Evolutionary conservation across 2,888 invertebrate species (phyloP).

Genomic region (Girardia tigrina): DNA sequence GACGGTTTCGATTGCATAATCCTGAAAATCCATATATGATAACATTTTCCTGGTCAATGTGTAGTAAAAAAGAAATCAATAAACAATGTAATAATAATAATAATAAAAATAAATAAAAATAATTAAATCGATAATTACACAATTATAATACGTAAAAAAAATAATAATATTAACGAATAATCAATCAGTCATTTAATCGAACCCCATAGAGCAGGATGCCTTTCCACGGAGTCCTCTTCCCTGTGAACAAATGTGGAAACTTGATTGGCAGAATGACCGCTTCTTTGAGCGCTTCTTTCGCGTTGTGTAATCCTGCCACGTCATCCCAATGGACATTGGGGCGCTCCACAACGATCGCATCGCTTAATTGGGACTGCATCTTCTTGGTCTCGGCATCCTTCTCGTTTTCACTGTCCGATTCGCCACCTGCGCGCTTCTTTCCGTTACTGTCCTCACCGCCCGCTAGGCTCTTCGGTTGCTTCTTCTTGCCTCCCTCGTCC

Average conservation of each 20-base stretch:
- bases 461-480: constrained; percentile 57
- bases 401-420: constrained; percentile 61
- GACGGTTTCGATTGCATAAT: too few species aligned
- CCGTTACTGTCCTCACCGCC: constrained; percentile 33
- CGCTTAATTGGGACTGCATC: constrained; percentile 70
- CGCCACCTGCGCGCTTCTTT: constrained; percentile 26
- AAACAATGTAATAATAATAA: too few species aligned
- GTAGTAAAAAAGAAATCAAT: too few species aligned
- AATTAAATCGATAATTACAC: too few species aligned
- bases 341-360: constrained; percentile 87
- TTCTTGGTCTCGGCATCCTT: constrained; percentile 69
- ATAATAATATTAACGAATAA: too few species aligned
- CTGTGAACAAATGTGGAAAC: constrained; percentile 87
- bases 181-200: too few species aligned
- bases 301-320: constrained; percentile 87
- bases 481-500: constrained; percentile 49
- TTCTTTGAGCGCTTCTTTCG: constrained; percentile 93
- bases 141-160: too few species aligned
- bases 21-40: too few species aligned
- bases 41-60: too few species aligned
- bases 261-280: constrained; percentile 95
- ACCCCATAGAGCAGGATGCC: constrained; percentile 53
- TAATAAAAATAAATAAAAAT: too few species aligned
- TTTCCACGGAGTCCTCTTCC: constrained; percentile 50
- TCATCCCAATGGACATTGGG: constrained; percentile 94